phyloP scores from a whole-genome alignment of 2,888 invertebrate species.

The Euzophera pinguis region DNA sequence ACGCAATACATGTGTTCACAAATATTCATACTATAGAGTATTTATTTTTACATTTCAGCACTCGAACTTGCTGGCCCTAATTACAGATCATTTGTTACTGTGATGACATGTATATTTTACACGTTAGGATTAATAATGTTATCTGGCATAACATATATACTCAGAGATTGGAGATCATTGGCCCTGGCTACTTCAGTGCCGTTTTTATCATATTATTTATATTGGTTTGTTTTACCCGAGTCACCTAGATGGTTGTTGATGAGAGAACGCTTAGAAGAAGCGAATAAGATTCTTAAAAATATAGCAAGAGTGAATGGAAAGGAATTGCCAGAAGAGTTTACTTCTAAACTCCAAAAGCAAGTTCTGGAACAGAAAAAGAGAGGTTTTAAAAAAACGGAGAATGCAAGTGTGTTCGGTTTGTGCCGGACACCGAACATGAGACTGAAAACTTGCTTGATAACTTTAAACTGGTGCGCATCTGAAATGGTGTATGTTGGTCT shows the following conservation, averaged over 20 bases:
- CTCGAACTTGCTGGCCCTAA: slow-evolving; percentile 94
- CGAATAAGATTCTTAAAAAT: slow-evolving; percentile 86
- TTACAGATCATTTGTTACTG: slow-evolving; percentile 94
- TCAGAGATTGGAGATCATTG: slow-evolving; percentile 91
- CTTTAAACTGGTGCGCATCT: slow-evolving; percentile 95
- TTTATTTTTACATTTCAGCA: slow-evolving; percentile 78
- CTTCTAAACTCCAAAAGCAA: slow-evolving; percentile 85
- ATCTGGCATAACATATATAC: slow-evolving; percentile 90
- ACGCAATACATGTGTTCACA: neutral
- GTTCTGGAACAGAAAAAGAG: slow-evolving; percentile 83
- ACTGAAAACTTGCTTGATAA: slow-evolving; percentile 91
- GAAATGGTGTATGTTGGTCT: slow-evolving; percentile 95
- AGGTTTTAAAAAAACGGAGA: slow-evolving; percentile 56
- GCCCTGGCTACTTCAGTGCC: slow-evolving; percentile 91
- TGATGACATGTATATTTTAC: slow-evolving; percentile 95
- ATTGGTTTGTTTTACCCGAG: slow-evolving; percentile 93
- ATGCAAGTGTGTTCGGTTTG: slow-evolving; percentile 81
- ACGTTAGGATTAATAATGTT: slow-evolving; percentile 91
- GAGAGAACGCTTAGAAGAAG: slow-evolving; percentile 89
- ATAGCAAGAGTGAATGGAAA: slow-evolving; percentile 89
- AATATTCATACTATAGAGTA: neutral
- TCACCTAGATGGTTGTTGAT: slow-evolving; percentile 95
- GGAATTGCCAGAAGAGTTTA: slow-evolving; percentile 86
- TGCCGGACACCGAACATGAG: slow-evolving; percentile 93
- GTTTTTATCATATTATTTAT: slow-evolving; percentile 90